Conservation (phyloP, 2,113 vertebrate genomes). For the Leuciscus idus region DNA sequence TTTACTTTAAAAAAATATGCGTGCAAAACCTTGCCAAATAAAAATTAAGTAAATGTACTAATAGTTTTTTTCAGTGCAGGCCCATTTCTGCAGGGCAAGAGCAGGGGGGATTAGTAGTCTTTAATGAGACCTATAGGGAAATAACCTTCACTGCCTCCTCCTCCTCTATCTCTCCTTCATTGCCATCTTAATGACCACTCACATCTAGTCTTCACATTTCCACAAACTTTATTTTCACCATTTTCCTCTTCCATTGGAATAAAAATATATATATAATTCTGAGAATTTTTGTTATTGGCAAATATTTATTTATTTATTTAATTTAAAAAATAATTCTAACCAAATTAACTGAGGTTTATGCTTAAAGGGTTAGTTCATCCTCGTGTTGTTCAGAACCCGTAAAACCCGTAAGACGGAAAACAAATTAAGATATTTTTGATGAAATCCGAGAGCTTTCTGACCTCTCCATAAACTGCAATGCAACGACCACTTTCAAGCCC, state of each 20-base stretch:
- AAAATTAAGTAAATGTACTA: too few relatives aligned
- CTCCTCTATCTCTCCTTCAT: not conserved
- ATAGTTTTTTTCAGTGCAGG: not conserved
- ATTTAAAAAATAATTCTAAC: too few relatives aligned
- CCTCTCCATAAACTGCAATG: too few relatives aligned
- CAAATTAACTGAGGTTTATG: too few relatives aligned
- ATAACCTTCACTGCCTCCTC: conserved; percentile 52
- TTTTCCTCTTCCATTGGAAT: not conserved
- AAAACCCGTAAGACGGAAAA: too few relatives aligned
- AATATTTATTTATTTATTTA: not conserved
- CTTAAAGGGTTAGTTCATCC: too few relatives aligned
- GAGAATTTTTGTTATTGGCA: not conserved
- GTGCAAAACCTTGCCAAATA: too few relatives aligned
- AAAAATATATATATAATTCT: not conserved
- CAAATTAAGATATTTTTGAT: too few relatives aligned
- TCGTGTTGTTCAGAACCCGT: too few relatives aligned
- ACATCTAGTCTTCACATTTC: not conserved
- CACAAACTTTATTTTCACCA: not conserved
- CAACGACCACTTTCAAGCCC: too few relatives aligned
- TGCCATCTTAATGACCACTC: not conserved
- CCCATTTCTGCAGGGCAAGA: conserved; percentile 62
- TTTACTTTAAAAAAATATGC: too few relatives aligned
- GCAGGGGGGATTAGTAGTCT: conserved; percentile 61
- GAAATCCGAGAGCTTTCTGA: too few relatives aligned
- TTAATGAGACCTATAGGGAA: conserved; percentile 76